Evolutionary conservation across 2,797 vertebrate genomes (phyloP).

Genomic region (Gadopsis bispinosus): DNA sequence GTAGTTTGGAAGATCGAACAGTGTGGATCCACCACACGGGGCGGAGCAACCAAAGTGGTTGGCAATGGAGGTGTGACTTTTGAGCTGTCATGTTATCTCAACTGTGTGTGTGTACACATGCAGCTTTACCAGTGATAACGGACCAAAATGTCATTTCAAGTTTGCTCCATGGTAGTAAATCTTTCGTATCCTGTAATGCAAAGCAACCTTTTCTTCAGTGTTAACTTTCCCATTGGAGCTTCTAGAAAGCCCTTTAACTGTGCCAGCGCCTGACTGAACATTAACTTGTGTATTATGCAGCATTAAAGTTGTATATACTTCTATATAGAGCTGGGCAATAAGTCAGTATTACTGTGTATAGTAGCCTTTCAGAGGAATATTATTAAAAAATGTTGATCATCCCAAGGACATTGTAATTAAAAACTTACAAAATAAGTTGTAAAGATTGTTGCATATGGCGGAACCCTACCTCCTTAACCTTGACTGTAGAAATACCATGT

Average conservation of each 20-base stretch:
- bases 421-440: neutral
- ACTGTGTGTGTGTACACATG: constrained; percentile 6
- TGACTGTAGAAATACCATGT: neutral
- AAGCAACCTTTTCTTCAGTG: neutral
- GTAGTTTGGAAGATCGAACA: constrained; percentile 65
- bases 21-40: constrained; percentile 46
- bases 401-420: neutral
- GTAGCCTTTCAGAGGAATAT: neutral
- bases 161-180: neutral
- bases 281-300: neutral
- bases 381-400: neutral
- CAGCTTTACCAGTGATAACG: neutral
- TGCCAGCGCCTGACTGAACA: neutral
- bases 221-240: neutral
- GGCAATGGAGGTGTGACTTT: constrained; percentile 37
- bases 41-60: constrained; percentile 53
- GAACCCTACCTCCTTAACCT: neutral
- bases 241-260: neutral
- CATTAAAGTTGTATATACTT: neutral
- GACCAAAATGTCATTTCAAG: constrained; percentile 7
- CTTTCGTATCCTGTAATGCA: constrained; percentile 11
- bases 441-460: neutral
- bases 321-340: neutral
- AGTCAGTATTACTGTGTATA: neutral
- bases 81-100: constrained; percentile 25